Percentiles rank a stretch among this genome's conserved stretches.
These are phyloP conservation scores for Oophaga sylvatica DNA, from an alignment of 2,797 vertebrate genomes.

Conservation along the genomic window DNA sequence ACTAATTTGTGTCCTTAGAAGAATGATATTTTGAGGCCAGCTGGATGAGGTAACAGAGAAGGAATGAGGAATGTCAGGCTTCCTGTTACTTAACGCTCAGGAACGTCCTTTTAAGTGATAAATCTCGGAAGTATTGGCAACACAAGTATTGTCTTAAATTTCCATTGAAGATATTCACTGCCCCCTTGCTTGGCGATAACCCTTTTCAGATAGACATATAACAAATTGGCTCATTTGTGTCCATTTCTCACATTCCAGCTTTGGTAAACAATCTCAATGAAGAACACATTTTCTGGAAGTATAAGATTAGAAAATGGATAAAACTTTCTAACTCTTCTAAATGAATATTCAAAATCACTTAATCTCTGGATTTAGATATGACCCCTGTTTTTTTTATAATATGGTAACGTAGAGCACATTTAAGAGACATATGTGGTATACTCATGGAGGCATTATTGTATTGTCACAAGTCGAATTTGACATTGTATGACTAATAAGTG, in stretches of 20 bases:
- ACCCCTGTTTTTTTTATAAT: background rate
- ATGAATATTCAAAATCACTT: background rate
- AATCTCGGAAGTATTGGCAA: constrained; percentile 45
- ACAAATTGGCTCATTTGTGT: constrained; percentile 41
- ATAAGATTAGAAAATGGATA: background rate
- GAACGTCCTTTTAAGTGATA: constrained; percentile 59
- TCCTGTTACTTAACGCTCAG: constrained; percentile 58
- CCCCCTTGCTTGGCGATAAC: constrained; percentile 37
- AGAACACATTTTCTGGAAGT: background rate
- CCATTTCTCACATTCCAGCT: constrained; percentile 30
- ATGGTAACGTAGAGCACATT: background rate
- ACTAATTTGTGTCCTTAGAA: constrained; percentile 49
- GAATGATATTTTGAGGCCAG: constrained; percentile 53
- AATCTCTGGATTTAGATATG: background rate
- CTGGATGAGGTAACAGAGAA: constrained; percentile 51
- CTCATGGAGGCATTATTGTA: background rate
- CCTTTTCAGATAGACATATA: constrained; percentile 22
- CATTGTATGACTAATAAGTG: no score
- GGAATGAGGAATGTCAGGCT: constrained; percentile 57
- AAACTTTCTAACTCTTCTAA: background rate
- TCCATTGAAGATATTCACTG: constrained; percentile 13
- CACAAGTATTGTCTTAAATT: constrained; percentile 51
- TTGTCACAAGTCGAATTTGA: no score
- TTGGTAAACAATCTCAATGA: background rate
- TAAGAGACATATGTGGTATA: background rate